Evolutionary conservation across 35 echinoderm and acorn worm species (phyloP), one percentile per base, ranked within the genome.

Genomic region (Apostichopus californicus): DNA sequence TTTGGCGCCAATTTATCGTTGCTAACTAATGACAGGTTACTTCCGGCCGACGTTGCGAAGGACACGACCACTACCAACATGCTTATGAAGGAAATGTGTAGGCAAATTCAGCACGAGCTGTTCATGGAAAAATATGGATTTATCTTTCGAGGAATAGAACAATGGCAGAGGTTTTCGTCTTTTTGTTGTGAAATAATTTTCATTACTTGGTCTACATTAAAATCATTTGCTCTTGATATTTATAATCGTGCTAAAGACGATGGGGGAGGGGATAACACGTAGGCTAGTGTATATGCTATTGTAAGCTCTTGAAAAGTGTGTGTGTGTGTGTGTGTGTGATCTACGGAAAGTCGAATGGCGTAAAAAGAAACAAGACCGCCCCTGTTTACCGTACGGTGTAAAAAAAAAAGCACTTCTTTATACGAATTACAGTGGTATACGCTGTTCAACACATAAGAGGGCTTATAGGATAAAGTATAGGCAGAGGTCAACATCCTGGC

Each of bases 61-160:
- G 95, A 96, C 81, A 77, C 75, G 25, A 86, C 90, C 79, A 99
- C 95, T 20, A 84, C 95, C 17, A 95, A 95, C 58, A 71, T 99
- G 73, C 61, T 96, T 24, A 73, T 83, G 57, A 77, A 14, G 1
- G 97, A 99, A 91, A 96, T 99, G 97, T 88, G 91, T 57, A 15
- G 89, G 20, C 97, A 99, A 88, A 57, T 99, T 54, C 93, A 94
- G 55, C 81, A 95, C 8, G 60, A 93, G 21, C 66, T 93, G 24
- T 54, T 99, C 17, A 91, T 92, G 81, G 93, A 99, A 55, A 23
- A 92, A 18, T 96, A 99, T 72, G 95, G 97, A 6, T 96, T 99
- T 86, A 59, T 94, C 6, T 99, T 96, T 78, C 81, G 91, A 73
- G 91, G 87, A 24, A 98, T 99, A 57, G 93, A 93, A 23, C 78